Conservation (phyloP, 2,797 vertebrate genomes). For the Myotis planiceps region DNA sequence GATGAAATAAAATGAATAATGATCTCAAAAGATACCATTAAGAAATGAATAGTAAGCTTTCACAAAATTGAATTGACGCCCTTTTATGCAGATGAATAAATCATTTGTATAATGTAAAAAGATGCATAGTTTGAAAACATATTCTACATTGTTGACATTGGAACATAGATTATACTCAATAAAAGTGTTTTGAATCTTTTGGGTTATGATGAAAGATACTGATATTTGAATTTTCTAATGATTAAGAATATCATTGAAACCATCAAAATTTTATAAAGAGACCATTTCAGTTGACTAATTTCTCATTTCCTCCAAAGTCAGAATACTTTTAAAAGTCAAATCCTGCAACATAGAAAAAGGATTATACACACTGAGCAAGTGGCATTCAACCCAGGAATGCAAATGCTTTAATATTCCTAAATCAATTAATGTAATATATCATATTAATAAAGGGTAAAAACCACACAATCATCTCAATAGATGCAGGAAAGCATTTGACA, state of each 20-base stretch:
- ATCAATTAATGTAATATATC: background rate
- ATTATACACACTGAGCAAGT: background rate
- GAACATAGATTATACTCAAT: background rate
- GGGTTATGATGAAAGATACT: background rate
- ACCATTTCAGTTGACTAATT: background rate
- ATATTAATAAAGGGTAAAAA: slow-evolving; percentile 40
- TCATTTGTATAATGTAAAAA: slow-evolving; percentile 18
- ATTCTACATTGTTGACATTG: background rate
- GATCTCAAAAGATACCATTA: background rate
- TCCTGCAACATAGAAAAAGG: slow-evolving; percentile 2
- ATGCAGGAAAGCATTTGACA: background rate
- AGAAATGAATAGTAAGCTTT: slow-evolving; percentile 37
- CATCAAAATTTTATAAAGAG: background rate
- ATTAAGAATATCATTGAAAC: slow-evolving; percentile 26
- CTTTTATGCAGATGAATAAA: background rate
- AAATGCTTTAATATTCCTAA: slow-evolving; percentile 43
- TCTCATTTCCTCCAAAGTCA: slow-evolving; percentile 28
- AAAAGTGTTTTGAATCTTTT: slow-evolving; percentile 2
- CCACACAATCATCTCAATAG: background rate
- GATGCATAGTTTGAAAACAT: slow-evolving; percentile 18
- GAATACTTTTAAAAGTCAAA: slow-evolving; percentile 5
- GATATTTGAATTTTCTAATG: slow-evolving; percentile 36
- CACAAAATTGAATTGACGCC: background rate
- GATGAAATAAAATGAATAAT: slow-evolving; percentile 43
- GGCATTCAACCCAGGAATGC: background rate